Conservation (phyloP, 2,888 invertebrate species). For the Leptodirus hochenwartii region DNA sequence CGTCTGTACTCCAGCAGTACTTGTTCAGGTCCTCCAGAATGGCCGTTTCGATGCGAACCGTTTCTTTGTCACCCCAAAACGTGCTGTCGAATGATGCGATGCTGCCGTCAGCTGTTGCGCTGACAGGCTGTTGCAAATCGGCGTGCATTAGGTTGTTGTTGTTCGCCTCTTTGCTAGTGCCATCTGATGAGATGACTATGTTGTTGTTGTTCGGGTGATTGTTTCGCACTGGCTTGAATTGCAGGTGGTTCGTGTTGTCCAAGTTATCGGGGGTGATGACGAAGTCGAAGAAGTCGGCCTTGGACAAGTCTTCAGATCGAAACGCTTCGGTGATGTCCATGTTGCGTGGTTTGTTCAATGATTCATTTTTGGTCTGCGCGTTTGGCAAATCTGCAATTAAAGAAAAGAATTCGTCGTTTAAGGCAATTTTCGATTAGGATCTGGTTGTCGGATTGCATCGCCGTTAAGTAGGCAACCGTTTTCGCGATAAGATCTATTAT, state of each 20-base stretch:
- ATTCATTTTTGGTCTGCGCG: too few relatives aligned
- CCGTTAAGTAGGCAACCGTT: too few relatives aligned
- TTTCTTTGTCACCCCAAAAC: constrained; percentile 55
- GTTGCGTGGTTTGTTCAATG: too few relatives aligned
- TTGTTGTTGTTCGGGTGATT: constrained; percentile 29
- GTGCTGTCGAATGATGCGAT: constrained; percentile 24
- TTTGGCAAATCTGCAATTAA: too few relatives aligned
- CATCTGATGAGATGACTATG: constrained; percentile 19
- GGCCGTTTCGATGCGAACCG: constrained; percentile 51
- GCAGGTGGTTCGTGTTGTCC: constrained; percentile 38
- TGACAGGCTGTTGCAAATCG: constrained; percentile 10
- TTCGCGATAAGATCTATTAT: too few relatives aligned
- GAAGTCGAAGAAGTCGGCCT: constrained; percentile 80
- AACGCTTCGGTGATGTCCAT: constrained; percentile 75
- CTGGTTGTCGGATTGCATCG: too few relatives aligned
- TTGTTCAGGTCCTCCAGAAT: constrained; percentile 73
- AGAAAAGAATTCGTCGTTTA: too few relatives aligned
- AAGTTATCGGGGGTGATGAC: constrained; percentile 57
- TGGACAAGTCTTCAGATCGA: constrained; percentile 63
- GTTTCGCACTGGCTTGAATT: constrained; percentile 24
- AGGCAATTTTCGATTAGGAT: too few relatives aligned
- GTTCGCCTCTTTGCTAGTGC: constrained; percentile 20
- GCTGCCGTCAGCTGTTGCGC: constrained; percentile 27
- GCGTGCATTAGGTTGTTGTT: constrained; percentile 23
- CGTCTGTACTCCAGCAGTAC: constrained; percentile 61